Percentiles rank a stretch among this genome's conserved stretches.
phyloP scores from a whole-genome alignment of 2,797 vertebrate species.

The Hippopotamyrus pictus region DNA sequence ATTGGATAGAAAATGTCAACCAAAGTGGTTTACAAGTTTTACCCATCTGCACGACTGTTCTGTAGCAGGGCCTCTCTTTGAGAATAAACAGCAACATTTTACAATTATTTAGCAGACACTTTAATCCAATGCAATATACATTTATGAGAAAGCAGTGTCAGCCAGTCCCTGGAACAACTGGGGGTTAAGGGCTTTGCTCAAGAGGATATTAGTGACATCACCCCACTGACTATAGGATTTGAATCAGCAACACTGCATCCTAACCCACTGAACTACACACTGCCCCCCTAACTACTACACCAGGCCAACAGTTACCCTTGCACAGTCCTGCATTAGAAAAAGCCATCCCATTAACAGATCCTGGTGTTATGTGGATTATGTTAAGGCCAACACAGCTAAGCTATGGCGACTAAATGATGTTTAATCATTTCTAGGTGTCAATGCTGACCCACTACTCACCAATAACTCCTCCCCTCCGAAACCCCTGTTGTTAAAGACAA shows the following conservation, averaged over 20 bases:
- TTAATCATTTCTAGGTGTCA: neutral
- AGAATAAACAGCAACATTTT: neutral
- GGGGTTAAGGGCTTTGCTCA: neutral
- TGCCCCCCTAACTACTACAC: neutral
- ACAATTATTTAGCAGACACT: neutral
- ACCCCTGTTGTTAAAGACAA: constrained; percentile 75
- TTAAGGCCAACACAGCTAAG: neutral
- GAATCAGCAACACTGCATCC: neutral
- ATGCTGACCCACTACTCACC: constrained; percentile 49
- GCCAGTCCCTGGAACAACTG: neutral
- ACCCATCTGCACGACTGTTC: neutral
- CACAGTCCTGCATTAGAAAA: neutral
- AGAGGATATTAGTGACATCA: neutral
- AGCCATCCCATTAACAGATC: neutral
- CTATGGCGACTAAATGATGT: neutral
- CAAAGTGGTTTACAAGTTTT: neutral
- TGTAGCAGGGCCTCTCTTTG: neutral
- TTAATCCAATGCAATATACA: neutral
- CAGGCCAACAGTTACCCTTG: neutral
- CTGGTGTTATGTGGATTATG: neutral
- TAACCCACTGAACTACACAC: neutral
- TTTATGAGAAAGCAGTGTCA: neutral
- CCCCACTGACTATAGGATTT: neutral
- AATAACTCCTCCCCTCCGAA: constrained; percentile 68
- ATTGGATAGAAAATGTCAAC: neutral